phyloP scores from a whole-genome alignment of 2,888 invertebrate genomes.

The Protodeltote pygarga region DNA sequence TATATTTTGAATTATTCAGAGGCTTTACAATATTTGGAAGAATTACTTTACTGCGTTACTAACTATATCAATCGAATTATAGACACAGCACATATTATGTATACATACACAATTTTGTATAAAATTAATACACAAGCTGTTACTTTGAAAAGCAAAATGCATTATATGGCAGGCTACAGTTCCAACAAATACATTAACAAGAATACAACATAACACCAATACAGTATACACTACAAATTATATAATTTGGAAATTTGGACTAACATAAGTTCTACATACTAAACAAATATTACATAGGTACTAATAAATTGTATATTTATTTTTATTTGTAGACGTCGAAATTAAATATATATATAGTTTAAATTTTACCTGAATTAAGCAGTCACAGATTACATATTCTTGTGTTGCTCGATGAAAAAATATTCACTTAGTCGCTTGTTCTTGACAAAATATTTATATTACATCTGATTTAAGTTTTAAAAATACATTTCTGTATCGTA shows the following conservation, averaged over 20 bases:
- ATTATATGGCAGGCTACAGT: constrained; percentile 42
- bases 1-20: constrained; percentile 87
- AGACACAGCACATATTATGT: constrained; percentile 61
- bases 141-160: constrained; percentile 52
- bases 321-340: too few relatives aligned
- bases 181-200: constrained; percentile 51
- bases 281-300: constrained; percentile 13
- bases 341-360: too few relatives aligned
- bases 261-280: constrained; percentile 42
- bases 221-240: constrained; percentile 46
- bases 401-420: constrained; percentile 10
- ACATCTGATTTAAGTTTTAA: constrained; percentile 22
- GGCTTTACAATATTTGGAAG: constrained; percentile 87
- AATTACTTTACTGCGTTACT: constrained; percentile 74
- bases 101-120: constrained; percentile 56
- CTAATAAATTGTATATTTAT: too few relatives aligned
- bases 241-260: constrained; percentile 49
- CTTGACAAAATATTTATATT: constrained; percentile 20
- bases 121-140: constrained; percentile 70
- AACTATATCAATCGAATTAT: constrained; percentile 57
- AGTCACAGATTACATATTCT: too few relatives aligned
- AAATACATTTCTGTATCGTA: constrained; percentile 17
- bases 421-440: constrained; percentile 6
- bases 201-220: constrained; percentile 61
- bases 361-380: too few relatives aligned